Evolutionary conservation across 2,888 invertebrate genomes (phyloP), one percentile per base, ranked within the genome.

Genomic region (Amiota minor): DNA sequence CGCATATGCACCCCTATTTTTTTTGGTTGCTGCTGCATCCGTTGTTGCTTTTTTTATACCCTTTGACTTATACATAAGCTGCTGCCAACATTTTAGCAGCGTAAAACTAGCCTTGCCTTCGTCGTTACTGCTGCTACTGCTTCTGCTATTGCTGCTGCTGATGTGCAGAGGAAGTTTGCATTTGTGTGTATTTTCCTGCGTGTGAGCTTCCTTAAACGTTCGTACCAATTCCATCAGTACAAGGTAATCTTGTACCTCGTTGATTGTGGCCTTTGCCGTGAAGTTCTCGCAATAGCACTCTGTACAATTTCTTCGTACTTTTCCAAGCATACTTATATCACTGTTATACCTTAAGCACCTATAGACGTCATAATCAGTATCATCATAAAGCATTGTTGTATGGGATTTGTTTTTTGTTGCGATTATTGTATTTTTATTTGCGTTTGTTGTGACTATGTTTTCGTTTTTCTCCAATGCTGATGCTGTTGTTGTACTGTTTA

Each of bases 311-410:
- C 65, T 49, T 72, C 56, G 23, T 59, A 68, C 71, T 73, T 50
- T 50, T 64, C 20, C 72, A 72, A 74, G 76, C 75, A 78, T 80
- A 81, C 84, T 82, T 84, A 85, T 87, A 87, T 87, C 87, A 87
- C 87, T 82, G 79, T 86, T 86, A 80, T 81, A 80, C 82, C 83
- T 87, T 86, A 86, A 87, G 87, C 87, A 87, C 87, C 87, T 87
- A 83, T 85, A 87, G 83, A 85, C 84, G 83, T 82, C 82, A 78
- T 78, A 76, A 76, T 75, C 56, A 61, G 49, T 61, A 45, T 45
- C 64, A 45, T 64, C 64, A 67, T 59, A 20, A 20, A 50, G 62
- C 70, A 47, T 67, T 72, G 75, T 81, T 86, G 86, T 82, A 81
- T 85, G 82, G 77, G 86, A 85, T 81, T 73, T 75, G 74, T 77